Percentiles rank a stretch among this genome's conserved stretches.
Conservation (phyloP, 2,888 invertebrate genomes). For the Drosophila picticornis region DNA sequence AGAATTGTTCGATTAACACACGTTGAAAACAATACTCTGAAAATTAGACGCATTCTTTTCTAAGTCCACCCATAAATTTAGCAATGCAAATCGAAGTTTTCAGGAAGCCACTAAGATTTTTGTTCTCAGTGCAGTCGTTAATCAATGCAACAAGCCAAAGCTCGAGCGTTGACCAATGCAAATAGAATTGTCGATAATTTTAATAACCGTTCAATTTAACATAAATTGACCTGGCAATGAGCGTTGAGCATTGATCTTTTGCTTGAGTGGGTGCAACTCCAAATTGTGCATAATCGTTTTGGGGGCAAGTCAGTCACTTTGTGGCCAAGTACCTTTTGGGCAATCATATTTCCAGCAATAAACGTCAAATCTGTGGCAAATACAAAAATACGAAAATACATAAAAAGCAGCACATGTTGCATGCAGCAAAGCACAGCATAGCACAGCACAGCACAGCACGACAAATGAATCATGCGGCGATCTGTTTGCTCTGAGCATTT, state of each 20-base stretch:
- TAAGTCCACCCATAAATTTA: not conserved
- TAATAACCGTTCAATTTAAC: constrained; percentile 62
- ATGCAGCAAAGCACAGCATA: constrained; percentile 28
- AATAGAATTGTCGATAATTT: constrained; percentile 46
- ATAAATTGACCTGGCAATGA: constrained; percentile 54
- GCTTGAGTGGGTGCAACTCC: constrained; percentile 57
- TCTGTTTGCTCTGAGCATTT: constrained; percentile 14
- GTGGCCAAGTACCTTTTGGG: constrained; percentile 35
- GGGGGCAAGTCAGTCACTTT: constrained; percentile 5
- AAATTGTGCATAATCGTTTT: constrained; percentile 47
- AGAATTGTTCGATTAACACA: not conserved
- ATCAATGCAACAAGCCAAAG: constrained; percentile 49
- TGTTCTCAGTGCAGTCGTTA: constrained; percentile 1
- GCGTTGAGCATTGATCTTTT: not conserved
- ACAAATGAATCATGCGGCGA: constrained; percentile 78
- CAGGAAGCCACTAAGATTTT: not conserved
- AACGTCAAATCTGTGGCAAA: constrained; percentile 31
- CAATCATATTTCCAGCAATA: constrained; percentile 51
- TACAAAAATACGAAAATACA: constrained; percentile 3
- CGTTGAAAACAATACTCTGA: fast-evolving
- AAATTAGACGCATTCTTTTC: fast-evolving
- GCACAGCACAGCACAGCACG: constrained; percentile 60
- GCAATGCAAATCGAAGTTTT: too few relatives aligned
- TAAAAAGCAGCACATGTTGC: constrained; percentile 22
- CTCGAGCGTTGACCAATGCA: constrained; percentile 68